phyloP scores from a whole-genome alignment of 2,113 vertebrate species.

The Microcebus murinus region DNA sequence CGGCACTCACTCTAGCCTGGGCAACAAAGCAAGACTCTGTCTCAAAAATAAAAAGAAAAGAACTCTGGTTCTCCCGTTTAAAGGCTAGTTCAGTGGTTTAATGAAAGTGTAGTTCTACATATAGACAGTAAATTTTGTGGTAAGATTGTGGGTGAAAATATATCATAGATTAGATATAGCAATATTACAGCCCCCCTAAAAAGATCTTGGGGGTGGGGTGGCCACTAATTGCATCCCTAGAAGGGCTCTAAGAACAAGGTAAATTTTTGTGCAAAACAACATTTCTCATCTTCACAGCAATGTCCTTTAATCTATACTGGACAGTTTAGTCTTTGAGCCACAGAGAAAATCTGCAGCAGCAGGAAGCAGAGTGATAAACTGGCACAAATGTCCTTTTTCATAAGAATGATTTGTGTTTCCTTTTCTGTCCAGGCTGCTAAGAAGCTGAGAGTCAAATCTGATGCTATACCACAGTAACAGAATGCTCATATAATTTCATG shows the following conservation, averaged over 20 bases:
- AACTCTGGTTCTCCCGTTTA: neutral
- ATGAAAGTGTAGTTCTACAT: neutral
- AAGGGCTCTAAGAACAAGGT: neutral
- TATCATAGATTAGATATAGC: neutral
- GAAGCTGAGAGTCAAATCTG: constrained; percentile 1
- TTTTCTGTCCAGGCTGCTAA: constrained; percentile 39
- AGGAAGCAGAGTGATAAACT: constrained; percentile 38
- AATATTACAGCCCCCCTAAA: neutral
- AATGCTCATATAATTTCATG: neutral
- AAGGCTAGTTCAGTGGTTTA: neutral
- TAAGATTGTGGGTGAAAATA: neutral
- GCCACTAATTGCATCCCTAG: neutral
- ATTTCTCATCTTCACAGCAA: constrained; percentile 3
- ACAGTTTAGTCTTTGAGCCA: neutral
- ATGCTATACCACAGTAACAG: neutral
- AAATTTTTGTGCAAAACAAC: neutral
- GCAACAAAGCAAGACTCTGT: no score
- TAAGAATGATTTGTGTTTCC: neutral
- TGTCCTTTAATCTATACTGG: neutral
- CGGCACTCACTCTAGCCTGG: no score
- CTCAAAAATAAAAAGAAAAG: neutral
- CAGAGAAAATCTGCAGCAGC: constrained; percentile 16
- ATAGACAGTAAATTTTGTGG: neutral
- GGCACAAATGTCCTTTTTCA: neutral
- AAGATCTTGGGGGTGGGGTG: neutral